A percentile compares a stretch with the other conserved stretches of the same genome.
Conservation (phyloP, 2,888 invertebrate species). For the Boloria euphrosyne region DNA sequence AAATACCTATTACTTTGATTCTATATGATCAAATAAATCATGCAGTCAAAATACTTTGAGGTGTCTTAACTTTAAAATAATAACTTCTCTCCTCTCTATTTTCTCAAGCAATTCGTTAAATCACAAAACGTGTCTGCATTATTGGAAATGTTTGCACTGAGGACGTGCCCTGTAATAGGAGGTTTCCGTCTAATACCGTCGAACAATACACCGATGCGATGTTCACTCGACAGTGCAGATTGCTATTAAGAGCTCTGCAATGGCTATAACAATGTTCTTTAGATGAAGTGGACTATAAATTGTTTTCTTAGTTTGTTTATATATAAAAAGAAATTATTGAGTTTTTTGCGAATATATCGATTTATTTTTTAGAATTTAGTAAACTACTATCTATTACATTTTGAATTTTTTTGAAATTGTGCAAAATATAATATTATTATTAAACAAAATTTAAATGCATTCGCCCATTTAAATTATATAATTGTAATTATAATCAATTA, state of each 20-base stretch:
- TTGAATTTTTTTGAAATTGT: too few relatives aligned
- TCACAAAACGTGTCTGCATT: constrained; percentile 37
- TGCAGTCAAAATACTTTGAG: too few relatives aligned
- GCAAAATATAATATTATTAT: neutral
- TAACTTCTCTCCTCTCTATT: constrained; percentile 15
- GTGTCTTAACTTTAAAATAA: neutral
- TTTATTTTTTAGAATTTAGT: neutral
- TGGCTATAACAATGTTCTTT: constrained; percentile 28
- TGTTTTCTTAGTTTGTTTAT: constrained; percentile 1
- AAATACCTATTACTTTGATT: neutral
- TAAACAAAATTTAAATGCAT: neutral
- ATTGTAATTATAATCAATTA: neutral
- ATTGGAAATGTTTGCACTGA: constrained; percentile 50
- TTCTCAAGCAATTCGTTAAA: constrained; percentile 1
- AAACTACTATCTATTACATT: too few relatives aligned
- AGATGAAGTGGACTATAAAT: constrained; percentile 12
- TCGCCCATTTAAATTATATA: neutral
- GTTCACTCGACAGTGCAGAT: constrained; percentile 52
- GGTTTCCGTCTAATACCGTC: constrained; percentile 52
- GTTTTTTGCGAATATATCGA: neutral
- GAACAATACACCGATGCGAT: constrained; percentile 51
- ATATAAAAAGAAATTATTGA: neutral
- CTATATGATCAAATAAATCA: too few relatives aligned
- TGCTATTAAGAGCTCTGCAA: constrained; percentile 45
- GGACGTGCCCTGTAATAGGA: constrained; percentile 48